Base-by-base conservation (phyloP, 2,888 invertebrate species). In the Lottia scabra region DNA sequence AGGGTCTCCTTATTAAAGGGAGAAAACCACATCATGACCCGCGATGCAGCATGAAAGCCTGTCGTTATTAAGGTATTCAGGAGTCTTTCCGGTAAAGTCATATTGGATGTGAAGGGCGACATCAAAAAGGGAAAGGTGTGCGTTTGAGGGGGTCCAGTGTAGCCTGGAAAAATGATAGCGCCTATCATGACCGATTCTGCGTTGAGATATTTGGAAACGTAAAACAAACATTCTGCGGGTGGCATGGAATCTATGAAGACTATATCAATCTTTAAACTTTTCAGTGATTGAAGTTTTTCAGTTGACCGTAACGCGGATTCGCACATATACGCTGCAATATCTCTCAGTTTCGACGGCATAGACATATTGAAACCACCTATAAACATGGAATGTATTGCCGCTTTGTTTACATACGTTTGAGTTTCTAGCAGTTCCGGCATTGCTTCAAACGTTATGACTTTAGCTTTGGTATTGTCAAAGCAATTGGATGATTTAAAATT, bases 81-180 rank as follows among this genome's bases (percentile, higher is more conserved):
- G n/a, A 72, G 4, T 12, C 72, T 43, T 30, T 72, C 19, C 8
- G 63, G 15, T n/a, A 67, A 72, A 15, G 72, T 44, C 72, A 72
- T 72, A 10, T 67, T 63, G 38, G 43, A 46, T 16, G 67, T 46
- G 5, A 62, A 72, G 19, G 30, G 23, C 1, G 48, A 19, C 5
- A 64, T 2, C 8, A 72, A 0, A 16, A 26, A 44, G 3, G 72
- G 72, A 30, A 45, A 19, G 44, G 68, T 48, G 46, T 38, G 62
- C 8, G 67, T 26, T 64, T 67, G 64, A 8, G 56, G 56, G 8
- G 19, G n/a, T 6, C 56, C 56, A 30, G 30, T 4, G 56, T 12
- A n/a, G 12, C 1, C 19, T n/a, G n/a, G n/a, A 6, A 19, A 56
- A 19, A 56, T 56, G 1, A 2, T 1, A 15, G n/a, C 8, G n/a